These are phyloP conservation scores for Willowsia nigromaculata DNA, from an alignment of 2,888 invertebrate species.

Conservation along the genomic window DNA sequence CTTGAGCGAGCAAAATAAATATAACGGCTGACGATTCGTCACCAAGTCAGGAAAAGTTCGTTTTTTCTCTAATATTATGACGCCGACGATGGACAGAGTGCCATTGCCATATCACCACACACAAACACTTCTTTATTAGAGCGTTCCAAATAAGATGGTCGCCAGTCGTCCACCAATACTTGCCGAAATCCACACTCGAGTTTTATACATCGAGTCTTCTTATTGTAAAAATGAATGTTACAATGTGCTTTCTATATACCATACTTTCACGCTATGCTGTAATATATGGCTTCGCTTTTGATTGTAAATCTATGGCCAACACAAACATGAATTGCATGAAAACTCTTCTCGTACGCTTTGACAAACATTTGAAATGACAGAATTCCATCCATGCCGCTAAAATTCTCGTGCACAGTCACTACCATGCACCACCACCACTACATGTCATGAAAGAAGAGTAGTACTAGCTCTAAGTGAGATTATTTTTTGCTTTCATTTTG, in stretches of 20 bases:
- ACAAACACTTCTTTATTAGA: neutral
- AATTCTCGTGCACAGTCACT: neutral
- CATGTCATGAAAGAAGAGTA: neutral
- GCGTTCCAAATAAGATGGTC: neutral
- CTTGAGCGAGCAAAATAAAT: constrained; percentile 13
- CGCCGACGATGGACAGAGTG: neutral
- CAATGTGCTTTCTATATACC: neutral
- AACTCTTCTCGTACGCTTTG: constrained; percentile 1
- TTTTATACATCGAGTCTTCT: neutral
- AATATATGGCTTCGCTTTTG: neutral
- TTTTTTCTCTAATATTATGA: neutral
- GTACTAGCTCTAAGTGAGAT: neutral
- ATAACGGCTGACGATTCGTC: constrained; percentile 48
- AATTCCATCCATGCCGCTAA: constrained; percentile 22
- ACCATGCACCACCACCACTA: neutral
- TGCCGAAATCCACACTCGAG: neutral
- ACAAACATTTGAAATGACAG: constrained; percentile 46
- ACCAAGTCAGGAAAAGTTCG: constrained; percentile 38
- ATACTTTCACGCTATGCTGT: neutral
- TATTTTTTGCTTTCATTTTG: neutral
- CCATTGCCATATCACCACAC: neutral
- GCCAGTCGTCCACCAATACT: neutral
- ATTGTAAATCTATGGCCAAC: neutral
- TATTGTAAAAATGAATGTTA: neutral
- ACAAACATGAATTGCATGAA: neutral